phyloP scores from a whole-genome alignment of 2,113 vertebrate genomes.

The Isurus oxyrinchus region DNA sequence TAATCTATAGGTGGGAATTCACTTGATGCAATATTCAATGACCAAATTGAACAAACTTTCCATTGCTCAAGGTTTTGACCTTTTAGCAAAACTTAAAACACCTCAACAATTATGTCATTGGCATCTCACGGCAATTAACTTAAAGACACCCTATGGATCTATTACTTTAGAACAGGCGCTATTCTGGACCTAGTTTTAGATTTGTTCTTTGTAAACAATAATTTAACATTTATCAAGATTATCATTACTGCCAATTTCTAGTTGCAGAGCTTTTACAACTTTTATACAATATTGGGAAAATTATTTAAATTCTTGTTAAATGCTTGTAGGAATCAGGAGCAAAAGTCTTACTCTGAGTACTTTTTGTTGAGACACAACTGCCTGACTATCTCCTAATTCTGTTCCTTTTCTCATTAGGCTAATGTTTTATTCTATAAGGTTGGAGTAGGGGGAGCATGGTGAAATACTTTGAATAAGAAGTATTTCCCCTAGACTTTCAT shows the following conservation, averaged over 20 bases:
- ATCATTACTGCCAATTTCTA: background rate
- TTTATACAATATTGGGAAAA: background rate
- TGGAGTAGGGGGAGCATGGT: background rate
- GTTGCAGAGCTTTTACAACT: background rate
- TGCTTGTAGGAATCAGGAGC: background rate
- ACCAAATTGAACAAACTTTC: background rate
- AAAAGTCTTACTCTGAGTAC: background rate
- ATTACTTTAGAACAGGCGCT: background rate
- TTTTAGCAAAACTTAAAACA: background rate
- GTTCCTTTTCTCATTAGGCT: background rate
- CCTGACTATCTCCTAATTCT: background rate
- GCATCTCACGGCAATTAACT: background rate
- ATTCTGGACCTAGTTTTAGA: background rate
- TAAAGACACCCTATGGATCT: background rate
- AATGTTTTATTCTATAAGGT: background rate
- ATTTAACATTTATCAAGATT: background rate
- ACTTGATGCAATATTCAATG: background rate
- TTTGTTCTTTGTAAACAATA: background rate
- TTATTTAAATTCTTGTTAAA: background rate
- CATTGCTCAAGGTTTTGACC: background rate
- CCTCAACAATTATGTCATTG: background rate
- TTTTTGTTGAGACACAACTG: background rate
- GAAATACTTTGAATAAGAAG: background rate
- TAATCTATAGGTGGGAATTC: background rate
- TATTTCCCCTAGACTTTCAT: background rate